Evolutionary conservation across 2,797 vertebrate species (phyloP), one percentile per base, ranked within the genome.

Genomic region (Acipenser transmontanus): DNA sequence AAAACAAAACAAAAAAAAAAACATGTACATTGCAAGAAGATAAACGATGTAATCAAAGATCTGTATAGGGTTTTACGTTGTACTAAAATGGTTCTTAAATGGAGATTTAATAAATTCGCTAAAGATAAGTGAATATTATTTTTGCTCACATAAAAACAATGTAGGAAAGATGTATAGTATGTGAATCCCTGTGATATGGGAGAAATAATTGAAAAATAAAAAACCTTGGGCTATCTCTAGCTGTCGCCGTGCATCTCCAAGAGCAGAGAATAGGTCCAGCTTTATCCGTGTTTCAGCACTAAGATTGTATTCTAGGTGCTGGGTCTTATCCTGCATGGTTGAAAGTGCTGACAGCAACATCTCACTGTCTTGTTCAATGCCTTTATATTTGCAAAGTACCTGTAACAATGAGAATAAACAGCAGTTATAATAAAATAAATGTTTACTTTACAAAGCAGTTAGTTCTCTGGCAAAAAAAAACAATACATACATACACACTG

Each of bases 231-330:
- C 85, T 57, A 92, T 87, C 61, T 91, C 89, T 72, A 92, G 81
- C 81, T 91, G 91, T 3, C 91, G 79, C 67, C 91, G 88, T 5
- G 90, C 88, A 3, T 91, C 90, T 59, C 91, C 91, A 66, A 92
- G 82, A 0, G 90, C 91, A 0, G 91, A 92, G 80, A 92, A 92
- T 57, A 92, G 83, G 78, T 92, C 91, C 73, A 92, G 84, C 62
- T 92, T 92, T 77, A 92, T 91, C 63, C 91, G 86, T 0, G 91
- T 92, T 81, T 92, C 91, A 0, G 91, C 91, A 17, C 91, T 92
- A 77, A 92, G 85, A 76, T 92, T 92, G 86, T 88, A 91, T 80
- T 92, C 90, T 77, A 92, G 82, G 71, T 91, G 91, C 52, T 92
- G 91, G 62, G 88, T 89, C 66, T 92, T 92, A 66, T 92, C 91